Base-by-base conservation (phyloP, 2,113 vertebrate species). In the Pseudorhombus dupliciocellatus region DNA sequence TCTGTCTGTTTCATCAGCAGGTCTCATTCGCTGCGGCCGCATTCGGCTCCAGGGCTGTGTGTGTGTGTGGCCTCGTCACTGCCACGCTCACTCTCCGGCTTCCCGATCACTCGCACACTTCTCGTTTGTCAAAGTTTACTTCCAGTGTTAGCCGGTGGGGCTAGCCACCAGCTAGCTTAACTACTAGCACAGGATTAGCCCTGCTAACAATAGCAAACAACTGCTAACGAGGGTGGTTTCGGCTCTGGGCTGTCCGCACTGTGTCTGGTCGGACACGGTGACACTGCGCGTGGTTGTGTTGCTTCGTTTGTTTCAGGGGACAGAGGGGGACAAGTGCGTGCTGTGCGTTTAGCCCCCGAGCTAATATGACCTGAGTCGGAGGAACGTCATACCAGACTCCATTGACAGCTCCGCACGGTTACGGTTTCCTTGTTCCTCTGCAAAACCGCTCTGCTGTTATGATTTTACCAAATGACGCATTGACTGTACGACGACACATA, bases 101-200 rank as follows among this genome's bases (percentile, higher is more conserved):
- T 20, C 15, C 15, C 1, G 18, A 25, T 20, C 26, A 21, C 1
- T 22, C n/a, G 26, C 28, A 50, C 16, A 16, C 57, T 16, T 42
- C 6, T n/a, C 48, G 50, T 77, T 66, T 56, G 28, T 10, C 48
- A 37, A 75, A 87, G 75, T 88, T 84, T 71, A 78, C 67, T 77
- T 72, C 7, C 55, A 20, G 46, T 60, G 58, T 74, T 81, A 76
- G 57, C 68, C 50, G 54, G 26, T n/a, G 18, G 15, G 12, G 54
- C 51, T 81, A 81, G 54, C 68, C 40, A 46, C 15, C 20, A 14
- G 48, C 40, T 77, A 81, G 77, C 77, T 25, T 74, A 80, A 77
- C 81, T 34, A 20, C 34, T 85, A 85, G 70, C 86, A 69, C 46
- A 65, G 40, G 50, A 53, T 80, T 81, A 79, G 82, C 82, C 34